Evolutionary conservation across 1,140 invertebrate species (phyloP), one percentile per base, ranked within the genome.

Genomic region (Halesus radiatus): DNA sequence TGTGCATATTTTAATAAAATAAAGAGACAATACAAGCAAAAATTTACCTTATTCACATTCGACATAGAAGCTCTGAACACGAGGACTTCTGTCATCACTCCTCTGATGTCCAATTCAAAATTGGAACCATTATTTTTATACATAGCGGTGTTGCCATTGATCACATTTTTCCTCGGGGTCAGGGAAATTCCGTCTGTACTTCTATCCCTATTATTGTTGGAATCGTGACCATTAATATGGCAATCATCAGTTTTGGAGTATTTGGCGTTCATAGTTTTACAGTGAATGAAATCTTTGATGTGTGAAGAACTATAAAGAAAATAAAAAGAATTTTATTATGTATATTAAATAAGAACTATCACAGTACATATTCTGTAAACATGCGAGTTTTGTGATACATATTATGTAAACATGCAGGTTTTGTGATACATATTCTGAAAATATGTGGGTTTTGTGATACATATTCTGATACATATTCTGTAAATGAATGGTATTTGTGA

Each of bases 71-170:
- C 75, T 32, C 82, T 62, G 45, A 84, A 81, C n/a, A 80, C 62
- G 0, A 84, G 18, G 3, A 74, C 37, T 62, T 84, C 76, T 3
- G 50, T 52, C 64, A 66, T 66, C 0, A 81, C 58, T 18, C 78
- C 78, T 15, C 78, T 8, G 15, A 84, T 66, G 50, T 84, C 78
- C 26, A 84, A 53, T 32, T 84, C 75, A 45, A 84, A 84, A 68
- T 22, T 75, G 3, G 82, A 80, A 20, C 52, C 78, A 22, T 58
- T 78, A 15, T 64, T 78, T n/a, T 32, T 32, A 3, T 20, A 54
- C 16, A 53, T 20, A 16, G 66, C 16, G 32, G 50, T 60, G 45
- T 66, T 76, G 37, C 60, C 23, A 15, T 22, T 37, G 18, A 29
- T 10, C 32, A 37, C 26, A 26, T 45, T 50, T 26, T 81, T 79